Percentiles rank a stretch among this genome's conserved stretches.
These are phyloP conservation scores for Columbina picui DNA, from an alignment of 2,113 vertebrate genomes.

Conservation along the genomic window DNA sequence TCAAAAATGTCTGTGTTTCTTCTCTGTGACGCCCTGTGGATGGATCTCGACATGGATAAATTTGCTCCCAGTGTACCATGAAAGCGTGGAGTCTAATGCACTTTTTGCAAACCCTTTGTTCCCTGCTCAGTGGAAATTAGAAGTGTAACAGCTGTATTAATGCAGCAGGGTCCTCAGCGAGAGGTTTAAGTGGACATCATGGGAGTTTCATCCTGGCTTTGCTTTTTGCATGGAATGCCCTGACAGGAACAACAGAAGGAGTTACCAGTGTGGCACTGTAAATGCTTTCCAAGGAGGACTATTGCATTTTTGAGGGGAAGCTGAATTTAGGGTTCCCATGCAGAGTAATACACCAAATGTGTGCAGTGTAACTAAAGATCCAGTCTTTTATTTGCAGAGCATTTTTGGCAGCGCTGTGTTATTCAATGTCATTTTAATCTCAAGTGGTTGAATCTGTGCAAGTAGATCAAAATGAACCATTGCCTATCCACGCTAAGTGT, in stretches of 20 bases:
- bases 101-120: neutral
- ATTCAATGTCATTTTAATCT: neutral
- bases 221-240: rapidly evolving
- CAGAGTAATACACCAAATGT: neutral
- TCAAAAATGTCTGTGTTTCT: neutral
- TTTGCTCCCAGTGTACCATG: neutral
- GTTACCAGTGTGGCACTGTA: neutral
- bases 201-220: neutral
- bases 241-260: neutral
- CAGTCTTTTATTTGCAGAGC: neutral
- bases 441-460: neutral
- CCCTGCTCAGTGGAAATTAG: neutral
- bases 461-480: neutral
- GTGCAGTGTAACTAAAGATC: neutral
- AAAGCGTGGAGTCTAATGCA: rapidly evolving
- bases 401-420: neutral
- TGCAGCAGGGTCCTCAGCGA: neutral
- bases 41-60: neutral
- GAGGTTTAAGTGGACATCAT: neutral
- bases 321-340: neutral
- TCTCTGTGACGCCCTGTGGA: neutral
- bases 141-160: neutral
- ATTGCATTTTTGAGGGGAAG: neutral
- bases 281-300: neutral
- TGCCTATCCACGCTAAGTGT: neutral